Evolutionary conservation across 2,888 invertebrate genomes (phyloP).

Genomic region (Drosophila incognita): DNA sequence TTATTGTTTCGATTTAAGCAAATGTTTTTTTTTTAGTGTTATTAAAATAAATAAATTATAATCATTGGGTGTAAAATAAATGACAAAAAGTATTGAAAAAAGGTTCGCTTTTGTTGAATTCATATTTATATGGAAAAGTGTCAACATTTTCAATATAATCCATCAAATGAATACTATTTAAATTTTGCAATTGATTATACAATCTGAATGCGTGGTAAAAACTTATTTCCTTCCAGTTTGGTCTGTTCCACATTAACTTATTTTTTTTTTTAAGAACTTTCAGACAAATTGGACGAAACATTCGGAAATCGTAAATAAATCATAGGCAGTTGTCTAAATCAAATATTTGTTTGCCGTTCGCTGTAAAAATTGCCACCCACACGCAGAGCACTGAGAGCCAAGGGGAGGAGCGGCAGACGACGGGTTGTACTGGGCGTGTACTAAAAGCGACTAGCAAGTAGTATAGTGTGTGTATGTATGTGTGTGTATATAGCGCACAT

Average conservation of each 20-base stretch:
- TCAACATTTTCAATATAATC: neutral
- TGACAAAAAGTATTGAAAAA: neutral
- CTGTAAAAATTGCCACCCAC: slow-evolving; percentile 65
- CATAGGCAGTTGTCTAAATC: slow-evolving; percentile 56
- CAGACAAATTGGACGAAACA: slow-evolving; percentile 40
- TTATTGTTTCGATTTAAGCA: neutral
- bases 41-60: neutral
- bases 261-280: slow-evolving; percentile 44
- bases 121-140: neutral
- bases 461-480: slow-evolving; percentile 1
- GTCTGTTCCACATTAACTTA: neutral
- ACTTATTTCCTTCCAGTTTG: neutral
- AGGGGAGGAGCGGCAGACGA: neutral
- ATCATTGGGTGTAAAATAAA: neutral
- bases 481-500: slow-evolving; percentile 16
- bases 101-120: neutral
- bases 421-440: neutral
- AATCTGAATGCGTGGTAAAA: neutral
- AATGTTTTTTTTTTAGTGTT: neutral
- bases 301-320: slow-evolving; percentile 70
- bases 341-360: slow-evolving; percentile 68
- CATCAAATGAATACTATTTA: neutral
- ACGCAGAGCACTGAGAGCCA: neutral
- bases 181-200: neutral
- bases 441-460: neutral